phyloP scores from a whole-genome alignment of 2,113 vertebrate species.

The Antennarius striatus region DNA sequence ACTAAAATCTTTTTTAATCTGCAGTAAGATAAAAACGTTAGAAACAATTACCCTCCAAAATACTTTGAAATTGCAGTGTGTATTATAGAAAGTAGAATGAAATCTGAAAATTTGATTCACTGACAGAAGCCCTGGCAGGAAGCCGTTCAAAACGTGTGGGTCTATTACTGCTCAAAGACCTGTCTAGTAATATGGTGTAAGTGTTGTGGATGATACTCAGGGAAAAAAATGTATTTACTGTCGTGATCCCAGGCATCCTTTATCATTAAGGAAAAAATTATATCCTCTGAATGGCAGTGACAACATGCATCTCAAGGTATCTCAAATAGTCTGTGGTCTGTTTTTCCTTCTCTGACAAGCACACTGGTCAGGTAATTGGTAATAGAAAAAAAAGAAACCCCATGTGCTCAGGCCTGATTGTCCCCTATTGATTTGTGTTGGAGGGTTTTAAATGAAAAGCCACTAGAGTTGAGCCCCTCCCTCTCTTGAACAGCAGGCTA shows the following conservation, averaged over 20 bases:
- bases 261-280: background rate
- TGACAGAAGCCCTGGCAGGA: constrained; percentile 12
- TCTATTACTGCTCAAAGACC: background rate
- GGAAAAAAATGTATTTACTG: background rate
- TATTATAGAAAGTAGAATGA: too few relatives aligned
- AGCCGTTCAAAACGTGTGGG: background rate
- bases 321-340: background rate
- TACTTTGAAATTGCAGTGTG: background rate
- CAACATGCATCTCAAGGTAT: background rate
- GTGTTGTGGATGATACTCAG: too few relatives aligned
- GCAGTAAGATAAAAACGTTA: too few relatives aligned
- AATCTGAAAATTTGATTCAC: background rate
- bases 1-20: accelerated
- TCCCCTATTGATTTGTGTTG: constrained; percentile 41
- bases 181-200: background rate
- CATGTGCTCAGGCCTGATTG: constrained; percentile 40
- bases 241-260: background rate
- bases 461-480: background rate
- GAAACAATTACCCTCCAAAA: background rate
- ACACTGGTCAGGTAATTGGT: constrained; percentile 1
- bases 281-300: background rate
- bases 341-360: background rate
- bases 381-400: constrained; percentile 1
- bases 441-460: constrained; percentile 40
- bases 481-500: constrained; percentile 3